Conservation (phyloP, 2,888 invertebrate species). For the Caenorhabditis zanzibari region DNA sequence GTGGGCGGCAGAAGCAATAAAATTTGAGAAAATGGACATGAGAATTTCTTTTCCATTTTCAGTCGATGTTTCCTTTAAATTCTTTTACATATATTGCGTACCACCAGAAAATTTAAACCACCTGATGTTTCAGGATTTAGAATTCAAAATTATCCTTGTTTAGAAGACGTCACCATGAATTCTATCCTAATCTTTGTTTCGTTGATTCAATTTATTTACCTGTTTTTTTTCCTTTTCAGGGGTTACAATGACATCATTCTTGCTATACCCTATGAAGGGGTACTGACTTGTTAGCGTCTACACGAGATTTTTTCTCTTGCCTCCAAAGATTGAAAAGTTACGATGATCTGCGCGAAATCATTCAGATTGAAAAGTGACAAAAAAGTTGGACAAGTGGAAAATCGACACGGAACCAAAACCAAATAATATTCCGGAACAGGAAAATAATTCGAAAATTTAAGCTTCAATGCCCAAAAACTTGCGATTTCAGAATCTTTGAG, state of each 20-base stretch:
- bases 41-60: too few relatives aligned
- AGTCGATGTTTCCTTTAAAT: too few relatives aligned
- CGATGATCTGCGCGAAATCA: not conserved
- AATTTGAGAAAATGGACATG: too few relatives aligned
- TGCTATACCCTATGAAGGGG: not conserved
- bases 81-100: too few relatives aligned
- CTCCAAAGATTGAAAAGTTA: conserved; percentile 24
- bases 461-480: too few relatives aligned
- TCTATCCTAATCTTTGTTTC: conserved; percentile 10
- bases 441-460: too few relatives aligned
- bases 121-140: not conserved
- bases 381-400: not conserved
- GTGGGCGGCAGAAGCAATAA: too few relatives aligned
- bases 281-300: not conserved
- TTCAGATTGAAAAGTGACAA: too few relatives aligned
- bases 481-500: too few relatives aligned
- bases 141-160: too few relatives aligned
- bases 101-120: not conserved
- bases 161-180: not conserved
- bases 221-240: not conserved
- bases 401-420: too few relatives aligned
- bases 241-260: conserved; percentile 1
- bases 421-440: too few relatives aligned
- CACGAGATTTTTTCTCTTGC: not conserved
- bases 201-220: not conserved